phyloP scores from a whole-genome alignment of 2,113 vertebrate genomes.

The Equus quagga region DNA sequence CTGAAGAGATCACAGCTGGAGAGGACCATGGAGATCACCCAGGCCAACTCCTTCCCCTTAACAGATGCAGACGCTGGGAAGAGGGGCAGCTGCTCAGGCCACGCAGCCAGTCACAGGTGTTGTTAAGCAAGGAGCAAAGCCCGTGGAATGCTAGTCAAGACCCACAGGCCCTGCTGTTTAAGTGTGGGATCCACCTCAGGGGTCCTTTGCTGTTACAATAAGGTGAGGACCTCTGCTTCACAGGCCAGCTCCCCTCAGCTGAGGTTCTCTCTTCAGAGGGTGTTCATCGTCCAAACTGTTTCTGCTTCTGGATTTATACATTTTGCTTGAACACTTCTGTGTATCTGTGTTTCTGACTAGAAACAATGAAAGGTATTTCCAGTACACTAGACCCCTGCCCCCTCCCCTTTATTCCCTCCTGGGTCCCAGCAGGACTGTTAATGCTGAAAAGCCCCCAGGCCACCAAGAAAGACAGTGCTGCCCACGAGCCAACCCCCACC shows the following conservation, averaged over 20 bases:
- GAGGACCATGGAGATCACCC: background rate
- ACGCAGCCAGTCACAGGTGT: background rate
- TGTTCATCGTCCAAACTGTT: background rate
- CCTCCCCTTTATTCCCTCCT: background rate
- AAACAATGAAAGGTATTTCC: background rate
- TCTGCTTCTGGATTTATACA: background rate
- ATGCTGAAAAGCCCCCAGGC: background rate
- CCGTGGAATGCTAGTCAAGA: background rate
- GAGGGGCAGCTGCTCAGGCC: background rate
- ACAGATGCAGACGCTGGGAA: background rate
- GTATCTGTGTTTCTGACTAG: background rate
- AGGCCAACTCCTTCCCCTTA: background rate
- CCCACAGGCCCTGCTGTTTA: background rate
- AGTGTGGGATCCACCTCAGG: background rate
- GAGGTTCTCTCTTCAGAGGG: background rate
- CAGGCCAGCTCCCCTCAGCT: background rate
- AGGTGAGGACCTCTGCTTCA: background rate
- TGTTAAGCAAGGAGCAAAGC: background rate
- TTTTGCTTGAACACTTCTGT: background rate
- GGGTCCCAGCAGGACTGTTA: background rate
- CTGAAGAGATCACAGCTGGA: background rate
- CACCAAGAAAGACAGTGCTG: background rate
- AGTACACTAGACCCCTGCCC: background rate
- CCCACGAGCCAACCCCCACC: background rate
- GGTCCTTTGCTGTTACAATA: background rate